phyloP scores from a whole-genome alignment of 2,888 invertebrate genomes.

The Unio delphinus region DNA sequence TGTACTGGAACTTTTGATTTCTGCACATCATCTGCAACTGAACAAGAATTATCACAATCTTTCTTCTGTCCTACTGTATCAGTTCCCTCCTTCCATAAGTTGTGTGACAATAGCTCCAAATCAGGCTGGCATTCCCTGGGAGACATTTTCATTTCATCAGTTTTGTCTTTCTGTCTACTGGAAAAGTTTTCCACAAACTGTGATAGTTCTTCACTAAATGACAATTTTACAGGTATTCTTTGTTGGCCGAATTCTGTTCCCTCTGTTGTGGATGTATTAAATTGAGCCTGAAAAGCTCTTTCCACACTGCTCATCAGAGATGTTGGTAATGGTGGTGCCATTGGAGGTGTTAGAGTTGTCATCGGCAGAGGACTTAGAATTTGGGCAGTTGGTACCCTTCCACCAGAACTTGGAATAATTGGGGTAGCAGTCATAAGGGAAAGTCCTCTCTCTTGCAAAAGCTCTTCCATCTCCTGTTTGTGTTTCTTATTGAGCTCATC shows the following conservation, averaged over 20 bases:
- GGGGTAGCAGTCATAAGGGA: slow-evolving; percentile 34
- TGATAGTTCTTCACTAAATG: slow-evolving; percentile 30
- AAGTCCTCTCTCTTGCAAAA: slow-evolving; percentile 40
- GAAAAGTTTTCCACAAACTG: slow-evolving; percentile 20
- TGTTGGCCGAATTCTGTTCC: slow-evolving; percentile 23
- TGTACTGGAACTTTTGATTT: too few relatives aligned
- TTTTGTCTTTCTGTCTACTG: slow-evolving; percentile 7
- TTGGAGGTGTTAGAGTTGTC: slow-evolving; percentile 28
- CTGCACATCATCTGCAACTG: too few relatives aligned
- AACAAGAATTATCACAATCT: too few relatives aligned
- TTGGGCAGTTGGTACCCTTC: slow-evolving; percentile 25
- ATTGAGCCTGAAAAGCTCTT: too few relatives aligned
- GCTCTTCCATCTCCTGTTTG: slow-evolving; percentile 48
- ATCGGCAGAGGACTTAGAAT: slow-evolving; percentile 45
- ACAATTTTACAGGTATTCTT: slow-evolving; percentile 18
- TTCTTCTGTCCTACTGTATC: too few relatives aligned
- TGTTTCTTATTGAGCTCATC: slow-evolving; percentile 44
- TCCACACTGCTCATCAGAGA: slow-evolving; percentile 21
- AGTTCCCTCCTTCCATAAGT: too few relatives aligned
- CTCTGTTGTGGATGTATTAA: slow-evolving; percentile 5
- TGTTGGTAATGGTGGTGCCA: slow-evolving; percentile 35
- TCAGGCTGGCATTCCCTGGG: too few relatives aligned
- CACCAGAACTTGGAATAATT: slow-evolving; percentile 20
- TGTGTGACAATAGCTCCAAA: too few relatives aligned
- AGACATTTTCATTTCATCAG: too few relatives aligned